Base-by-base conservation (phyloP, 2,797 vertebrate genomes). In the Danio kyathit region DNA sequence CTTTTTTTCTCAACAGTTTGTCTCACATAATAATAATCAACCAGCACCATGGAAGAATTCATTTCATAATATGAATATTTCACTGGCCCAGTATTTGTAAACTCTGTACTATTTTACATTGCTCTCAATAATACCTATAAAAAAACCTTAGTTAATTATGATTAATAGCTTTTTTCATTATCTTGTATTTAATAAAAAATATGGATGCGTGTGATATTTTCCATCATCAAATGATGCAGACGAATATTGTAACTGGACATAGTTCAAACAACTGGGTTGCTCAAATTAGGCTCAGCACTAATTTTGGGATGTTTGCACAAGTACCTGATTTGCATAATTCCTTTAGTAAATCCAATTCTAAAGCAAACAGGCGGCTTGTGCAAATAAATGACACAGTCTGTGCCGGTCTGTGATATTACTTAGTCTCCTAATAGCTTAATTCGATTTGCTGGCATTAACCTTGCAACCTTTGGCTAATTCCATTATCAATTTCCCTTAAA, bases 351-450 rank as follows among this genome's bases (percentile, higher is more conserved):
- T 57, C 41, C 43, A 43, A 43, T 71, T 38, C 51, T 54, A 43
- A 13, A 43, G 51, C n/a, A 71, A 71, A 73, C 19, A 57, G 40
- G 44, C 54, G 57, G 41, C 41, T 44, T 73, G 17, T 59, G 41
- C 54, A 73, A 73, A 73, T 73, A 73, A 59, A 46, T 7, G 17
- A 44, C 40, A 73, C 40, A 14, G 7, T 73, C 13, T 21, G 54
- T 73, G 69, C 49, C 4, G 0, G 11, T 17, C 12, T 54, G 54
- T 40, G 38, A 49, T 49, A 44, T 43, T 41, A 54, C 29, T 70
- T 16, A 70, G 3, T 41, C 41, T 14, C 16, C 49, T 54, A 51
- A 69, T 38, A 70, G 40, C 16, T 54, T 71, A 38, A 71, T 71
- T 56, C 17, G n/a, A 71, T 54, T 56, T 13, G 7, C 4, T 43